Conservation (phyloP, 2,797 vertebrate genomes). For the Prunella strophiata region DNA sequence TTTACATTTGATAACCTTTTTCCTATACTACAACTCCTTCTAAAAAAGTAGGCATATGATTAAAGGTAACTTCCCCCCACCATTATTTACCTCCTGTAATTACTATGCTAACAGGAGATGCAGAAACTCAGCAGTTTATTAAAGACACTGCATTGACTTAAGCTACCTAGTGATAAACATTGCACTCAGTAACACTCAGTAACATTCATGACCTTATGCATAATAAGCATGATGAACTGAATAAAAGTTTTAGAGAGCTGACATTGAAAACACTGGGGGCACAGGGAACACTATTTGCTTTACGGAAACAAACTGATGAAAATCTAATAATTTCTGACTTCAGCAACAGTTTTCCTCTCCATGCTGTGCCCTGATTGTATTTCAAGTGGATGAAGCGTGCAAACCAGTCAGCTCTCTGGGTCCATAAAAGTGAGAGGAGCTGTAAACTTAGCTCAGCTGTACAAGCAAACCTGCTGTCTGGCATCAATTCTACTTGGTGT, state of each 20-base stretch:
- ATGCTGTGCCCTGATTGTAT: background rate
- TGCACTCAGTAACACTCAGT: background rate
- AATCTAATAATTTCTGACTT: background rate
- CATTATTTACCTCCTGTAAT: background rate
- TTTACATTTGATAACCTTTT: background rate
- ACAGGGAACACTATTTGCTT: background rate
- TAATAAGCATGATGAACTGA: background rate
- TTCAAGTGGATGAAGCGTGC: background rate
- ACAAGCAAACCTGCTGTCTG: slow-evolving; percentile 52
- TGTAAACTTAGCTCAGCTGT: slow-evolving; percentile 54
- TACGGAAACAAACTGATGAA: background rate
- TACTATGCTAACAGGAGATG: background rate
- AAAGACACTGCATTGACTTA: background rate
- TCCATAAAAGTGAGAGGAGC: background rate
- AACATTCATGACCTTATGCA: background rate
- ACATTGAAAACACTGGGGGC: background rate
- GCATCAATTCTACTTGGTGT: slow-evolving; percentile 14
- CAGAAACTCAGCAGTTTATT: background rate
- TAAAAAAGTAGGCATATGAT: background rate
- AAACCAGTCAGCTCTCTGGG: background rate
- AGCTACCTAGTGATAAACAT: background rate
- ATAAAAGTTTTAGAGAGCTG: background rate
- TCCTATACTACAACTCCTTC: background rate
- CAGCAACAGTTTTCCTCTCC: background rate
- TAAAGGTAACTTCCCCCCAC: background rate